phyloP scores from a whole-genome alignment of 1,140 invertebrate species.

The Laupala kohalensis region DNA sequence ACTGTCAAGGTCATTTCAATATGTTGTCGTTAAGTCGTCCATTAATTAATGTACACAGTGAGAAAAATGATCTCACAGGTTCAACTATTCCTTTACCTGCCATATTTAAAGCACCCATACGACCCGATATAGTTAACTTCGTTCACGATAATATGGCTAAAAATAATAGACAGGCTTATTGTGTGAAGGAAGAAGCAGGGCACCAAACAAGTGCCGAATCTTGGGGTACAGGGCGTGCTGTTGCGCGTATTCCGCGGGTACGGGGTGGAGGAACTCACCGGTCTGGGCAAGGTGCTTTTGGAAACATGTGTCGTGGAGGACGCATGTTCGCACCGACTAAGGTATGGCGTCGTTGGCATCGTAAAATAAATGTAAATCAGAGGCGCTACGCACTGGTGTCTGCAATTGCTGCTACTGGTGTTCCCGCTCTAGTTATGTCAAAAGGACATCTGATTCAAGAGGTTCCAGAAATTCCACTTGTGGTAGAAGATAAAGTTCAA shows the following conservation, averaged over 20 bases:
- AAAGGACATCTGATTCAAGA: slow-evolving; percentile 93
- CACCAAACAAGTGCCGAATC: slow-evolving; percentile 99
- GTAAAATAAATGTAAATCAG: slow-evolving; percentile 92
- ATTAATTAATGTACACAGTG: slow-evolving; percentile 83
- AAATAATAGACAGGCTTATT: slow-evolving; percentile 93
- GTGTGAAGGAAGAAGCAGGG: slow-evolving; percentile 91
- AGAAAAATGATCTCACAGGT: slow-evolving; percentile 78
- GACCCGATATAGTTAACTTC: slow-evolving; percentile 95
- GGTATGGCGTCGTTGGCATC: slow-evolving; percentile 94
- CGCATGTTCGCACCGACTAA: slow-evolving; percentile 99
- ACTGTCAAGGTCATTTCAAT: too few species aligned
- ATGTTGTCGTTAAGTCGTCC: slow-evolving; percentile 64
- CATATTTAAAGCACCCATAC: slow-evolving; percentile 93
- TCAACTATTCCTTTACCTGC: slow-evolving; percentile 72
- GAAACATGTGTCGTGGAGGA: slow-evolving; percentile 99
- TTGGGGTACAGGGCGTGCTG: slow-evolving; percentile 99
- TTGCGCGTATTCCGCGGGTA: slow-evolving; percentile 99
- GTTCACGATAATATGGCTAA: slow-evolving; percentile 93
- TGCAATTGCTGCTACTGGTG: slow-evolving; percentile 90
- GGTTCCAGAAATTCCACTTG: slow-evolving; percentile 89
- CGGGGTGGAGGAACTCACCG: slow-evolving; percentile 98
- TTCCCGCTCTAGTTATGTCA: slow-evolving; percentile 92
- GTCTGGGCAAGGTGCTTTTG: slow-evolving; percentile 98
- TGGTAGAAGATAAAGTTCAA: slow-evolving; percentile 91
- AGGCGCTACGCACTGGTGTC: slow-evolving; percentile 91